phyloP scores from a whole-genome alignment of 2,797 vertebrate species.

The Lepus townsendii region DNA sequence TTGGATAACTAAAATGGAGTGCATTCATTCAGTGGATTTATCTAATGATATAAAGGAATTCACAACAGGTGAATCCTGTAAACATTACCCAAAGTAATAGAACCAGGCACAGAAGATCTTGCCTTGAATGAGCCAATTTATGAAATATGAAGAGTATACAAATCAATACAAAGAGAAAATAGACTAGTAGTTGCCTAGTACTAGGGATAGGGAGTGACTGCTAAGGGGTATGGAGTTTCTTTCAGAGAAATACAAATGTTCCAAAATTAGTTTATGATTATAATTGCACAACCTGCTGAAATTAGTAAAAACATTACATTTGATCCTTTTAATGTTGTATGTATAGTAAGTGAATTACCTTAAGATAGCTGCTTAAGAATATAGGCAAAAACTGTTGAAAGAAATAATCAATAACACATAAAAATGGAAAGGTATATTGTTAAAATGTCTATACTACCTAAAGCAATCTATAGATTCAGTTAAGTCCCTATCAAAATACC shows the following conservation, averaged over 20 bases:
- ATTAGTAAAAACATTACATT: constrained; percentile 32
- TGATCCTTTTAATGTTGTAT: neutral
- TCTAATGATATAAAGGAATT: neutral
- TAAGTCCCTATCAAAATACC: too few species aligned
- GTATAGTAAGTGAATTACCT: neutral
- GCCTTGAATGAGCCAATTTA: neutral
- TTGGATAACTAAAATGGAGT: neutral
- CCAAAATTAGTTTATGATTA: neutral
- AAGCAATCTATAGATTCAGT: too few species aligned
- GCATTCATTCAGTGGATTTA: neutral
- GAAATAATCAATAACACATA: too few species aligned
- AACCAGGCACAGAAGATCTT: neutral
- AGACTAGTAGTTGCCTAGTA: neutral
- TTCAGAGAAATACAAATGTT: neutral
- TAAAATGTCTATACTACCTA: too few species aligned
- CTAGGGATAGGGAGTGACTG: neutral
- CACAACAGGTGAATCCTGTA: neutral
- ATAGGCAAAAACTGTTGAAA: neutral
- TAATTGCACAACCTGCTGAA: neutral
- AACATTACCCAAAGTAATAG: neutral
- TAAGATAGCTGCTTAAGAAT: neutral
- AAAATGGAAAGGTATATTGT: too few species aligned
- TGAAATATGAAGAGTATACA: neutral
- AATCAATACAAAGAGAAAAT: neutral
- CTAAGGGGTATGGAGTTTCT: neutral